These are phyloP conservation scores for Zaprionus obscuricornis DNA, from an alignment of 2,888 invertebrate species.

Conservation along the genomic window DNA sequence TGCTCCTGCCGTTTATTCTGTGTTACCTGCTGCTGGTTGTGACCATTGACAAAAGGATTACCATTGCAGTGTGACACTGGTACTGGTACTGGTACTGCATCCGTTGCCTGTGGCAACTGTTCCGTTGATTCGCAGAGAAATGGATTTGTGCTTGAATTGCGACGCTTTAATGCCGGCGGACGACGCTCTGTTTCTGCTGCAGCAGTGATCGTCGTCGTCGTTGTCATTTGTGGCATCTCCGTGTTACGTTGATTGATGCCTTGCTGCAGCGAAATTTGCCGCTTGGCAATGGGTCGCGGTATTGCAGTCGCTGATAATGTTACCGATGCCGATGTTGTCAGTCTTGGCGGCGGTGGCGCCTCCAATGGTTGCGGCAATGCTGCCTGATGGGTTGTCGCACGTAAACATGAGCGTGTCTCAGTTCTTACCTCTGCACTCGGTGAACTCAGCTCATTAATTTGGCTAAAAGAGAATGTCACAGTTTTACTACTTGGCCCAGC, in stretches of 20 bases:
- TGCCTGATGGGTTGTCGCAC: slow-evolving; percentile 29
- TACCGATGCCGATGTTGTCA: slow-evolving; percentile 65
- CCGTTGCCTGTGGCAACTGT: slow-evolving; percentile 31
- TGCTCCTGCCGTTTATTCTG: no score
- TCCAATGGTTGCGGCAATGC: slow-evolving; percentile 67
- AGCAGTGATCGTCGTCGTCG: neutral
- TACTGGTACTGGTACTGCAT: neutral
- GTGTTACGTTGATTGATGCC: slow-evolving; percentile 47
- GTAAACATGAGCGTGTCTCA: slow-evolving; percentile 56
- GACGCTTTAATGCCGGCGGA: slow-evolving; percentile 57
- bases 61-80: slow-evolving; percentile 46
- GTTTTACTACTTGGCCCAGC: slow-evolving; percentile 68
- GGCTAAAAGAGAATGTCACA: slow-evolving; percentile 75
- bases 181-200: slow-evolving; percentile 26
- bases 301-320: slow-evolving; percentile 73
- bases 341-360: slow-evolving; percentile 70
- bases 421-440: slow-evolving; percentile 8
- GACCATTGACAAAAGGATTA: slow-evolving; percentile 61
- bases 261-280: slow-evolving; percentile 77
- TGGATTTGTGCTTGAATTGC: slow-evolving; percentile 81
- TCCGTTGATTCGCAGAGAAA: slow-evolving; percentile 76
- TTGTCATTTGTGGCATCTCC: slow-evolving; percentile 7
- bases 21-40: neutral
- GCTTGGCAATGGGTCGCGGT: slow-evolving; percentile 81
- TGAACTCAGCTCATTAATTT: slow-evolving; percentile 52